Evolutionary conservation across 1,140 invertebrate genomes (phyloP), one percentile per base, ranked within the genome.

Genomic region (Alviniconcha marisindica): DNA sequence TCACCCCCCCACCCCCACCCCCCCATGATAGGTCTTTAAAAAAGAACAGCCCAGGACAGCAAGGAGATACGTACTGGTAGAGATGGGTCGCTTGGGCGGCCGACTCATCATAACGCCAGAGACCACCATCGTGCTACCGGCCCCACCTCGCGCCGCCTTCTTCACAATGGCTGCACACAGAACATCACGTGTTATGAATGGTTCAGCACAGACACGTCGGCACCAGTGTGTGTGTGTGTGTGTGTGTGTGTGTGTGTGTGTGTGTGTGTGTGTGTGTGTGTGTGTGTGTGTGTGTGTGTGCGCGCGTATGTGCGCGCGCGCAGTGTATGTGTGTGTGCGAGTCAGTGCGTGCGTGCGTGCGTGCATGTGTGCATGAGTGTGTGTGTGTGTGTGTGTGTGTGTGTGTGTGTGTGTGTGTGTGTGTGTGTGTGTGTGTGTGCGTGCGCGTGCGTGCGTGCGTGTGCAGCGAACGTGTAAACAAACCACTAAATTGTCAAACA

Each of bases 391-490:
- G 21, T 77, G 28, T 48, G 21, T 51, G 40, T 48, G 12, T 40
- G 31, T 40, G 31, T 40, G 21, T 36, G 36, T 71, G 38, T 38
- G 66, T 38, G 66, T 2, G 44, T 12, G 31, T 31, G 44, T 54
- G 42, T 77, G 44, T 77, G 76, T 77, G 44, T 77, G 76, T 54
- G 44, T 77, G 42, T 51, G 76, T 77, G 76, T 77, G 76, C 33
- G 76, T 54, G 76, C 48, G 44, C 21, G 76, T 44, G 44, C 24
- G 76, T 44, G 76, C 31, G 44, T 56, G 28, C 21, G 42, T 77
- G 44, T 54, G 48, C 56, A n/a, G n/a, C n/a, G n/a, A n/a, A n/a
- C n/a, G n/a, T n/a, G n/a, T n/a, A n/a, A n/a, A n/a, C n/a, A n/a
- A n/a, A n/a, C n/a, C n/a, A n/a, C n/a, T n/a, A n/a, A n/a, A n/a